Conservation (phyloP, 1,140 invertebrate species). For the Papilio machaon region DNA sequence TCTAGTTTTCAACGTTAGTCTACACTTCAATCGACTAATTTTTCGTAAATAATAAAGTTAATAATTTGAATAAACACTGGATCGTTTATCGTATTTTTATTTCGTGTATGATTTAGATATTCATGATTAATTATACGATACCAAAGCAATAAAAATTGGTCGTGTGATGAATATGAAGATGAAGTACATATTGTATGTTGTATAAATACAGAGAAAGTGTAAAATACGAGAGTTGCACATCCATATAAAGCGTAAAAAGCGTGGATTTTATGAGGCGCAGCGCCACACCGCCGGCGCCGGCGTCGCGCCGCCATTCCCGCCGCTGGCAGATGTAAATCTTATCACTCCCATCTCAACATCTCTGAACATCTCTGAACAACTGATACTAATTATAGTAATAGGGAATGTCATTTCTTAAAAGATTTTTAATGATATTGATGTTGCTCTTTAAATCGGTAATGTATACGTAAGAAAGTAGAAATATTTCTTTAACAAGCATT, state of each 20-base stretch:
- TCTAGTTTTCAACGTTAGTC: constrained; percentile 26
- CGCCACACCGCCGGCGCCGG: constrained; percentile 21
- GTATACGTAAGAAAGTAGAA: neutral
- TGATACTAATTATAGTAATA: neutral
- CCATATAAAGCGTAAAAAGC: constrained; percentile 52
- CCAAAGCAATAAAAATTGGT: constrained; percentile 70
- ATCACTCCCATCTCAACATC: neutral
- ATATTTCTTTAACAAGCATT: neutral
- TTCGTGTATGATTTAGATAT: constrained; percentile 21
- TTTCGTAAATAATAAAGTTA: neutral
- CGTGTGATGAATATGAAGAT: constrained; percentile 45
- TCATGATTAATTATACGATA: constrained; percentile 38
- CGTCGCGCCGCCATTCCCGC: no score
- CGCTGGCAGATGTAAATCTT: constrained; percentile 41
- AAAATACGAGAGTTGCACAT: constrained; percentile 40
- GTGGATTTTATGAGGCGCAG: constrained; percentile 46
- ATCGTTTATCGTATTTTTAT: constrained; percentile 17
- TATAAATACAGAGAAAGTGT: constrained; percentile 46
- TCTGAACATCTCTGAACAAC: neutral
- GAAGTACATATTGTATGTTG: constrained; percentile 49
- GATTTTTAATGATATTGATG: neutral
- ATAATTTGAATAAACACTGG: constrained; percentile 4
- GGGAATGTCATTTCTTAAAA: no score
- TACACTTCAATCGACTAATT: neutral
- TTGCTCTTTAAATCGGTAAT: neutral